Evolutionary conservation across 2,888 invertebrate species (phyloP), one percentile per base, ranked within the genome.

Genomic region (Drepanosiphum platanoidis): DNA sequence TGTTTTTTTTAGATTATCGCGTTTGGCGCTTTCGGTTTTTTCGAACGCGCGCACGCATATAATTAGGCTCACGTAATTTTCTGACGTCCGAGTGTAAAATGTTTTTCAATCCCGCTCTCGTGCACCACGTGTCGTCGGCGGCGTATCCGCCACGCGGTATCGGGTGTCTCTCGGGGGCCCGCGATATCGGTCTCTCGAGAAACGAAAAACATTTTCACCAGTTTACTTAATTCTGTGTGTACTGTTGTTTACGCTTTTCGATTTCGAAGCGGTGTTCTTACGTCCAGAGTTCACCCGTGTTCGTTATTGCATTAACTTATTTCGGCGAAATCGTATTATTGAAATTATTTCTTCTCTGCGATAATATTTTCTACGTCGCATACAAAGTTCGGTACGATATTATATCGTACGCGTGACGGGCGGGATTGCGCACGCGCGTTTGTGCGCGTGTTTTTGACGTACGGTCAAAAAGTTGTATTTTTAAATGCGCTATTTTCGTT

Each of bases 341-440:
- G n/a, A n/a, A n/a, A n/a, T n/a, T n/a, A n/a, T n/a, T n/a, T n/a
- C n/a, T n/a, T n/a, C n/a, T n/a, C n/a, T n/a, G n/a, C n/a, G n/a
- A n/a, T n/a, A n/a, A n/a, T n/a, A n/a, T n/a, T n/a, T n/a, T n/a
- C n/a, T n/a, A n/a, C n/a, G n/a, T 52, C 52, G 52, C 52, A 22
- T 52, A 27, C 64, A 64, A 3, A 9, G 3, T 64, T 13, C 1
- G 13, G 3, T 13, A 61, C 22, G 0, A 52, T 52, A 52, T 18
- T 52, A 52, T 46, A 15, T 1, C 8, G 13, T 8, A 58, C 61
- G 61, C 27, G 64, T 77, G 72, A 52, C 11, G 39, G 22, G 70
- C 88, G 87, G 88, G 87, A 86, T 91, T 91, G 22, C 90, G 61
- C 27, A n/a, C 7, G n/a, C n/a, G 58, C n/a, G 58, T 58, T 2